These are phyloP conservation scores for Columba janthina DNA, from an alignment of 2,113 vertebrate species.

Conservation along the genomic window DNA sequence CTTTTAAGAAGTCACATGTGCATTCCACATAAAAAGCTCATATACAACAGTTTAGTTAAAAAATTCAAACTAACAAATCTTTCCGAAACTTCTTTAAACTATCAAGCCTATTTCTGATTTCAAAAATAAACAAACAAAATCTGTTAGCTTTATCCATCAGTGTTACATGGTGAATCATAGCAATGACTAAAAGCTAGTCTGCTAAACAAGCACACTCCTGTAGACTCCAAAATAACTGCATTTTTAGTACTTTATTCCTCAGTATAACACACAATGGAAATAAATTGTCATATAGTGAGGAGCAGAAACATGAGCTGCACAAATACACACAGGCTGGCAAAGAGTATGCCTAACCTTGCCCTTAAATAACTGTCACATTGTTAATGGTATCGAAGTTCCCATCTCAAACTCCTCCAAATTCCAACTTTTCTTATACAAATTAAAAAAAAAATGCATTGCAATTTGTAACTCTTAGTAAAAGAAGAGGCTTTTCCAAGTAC, in stretches of 20 bases:
- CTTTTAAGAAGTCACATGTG: not conserved
- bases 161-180: not conserved
- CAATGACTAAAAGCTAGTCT: not conserved
- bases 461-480: not conserved
- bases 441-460: fast-evolving
- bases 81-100: not conserved
- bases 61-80: not conserved
- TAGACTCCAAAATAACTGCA: not conserved
- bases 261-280: not conserved
- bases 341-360: not conserved
- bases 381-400: not conserved
- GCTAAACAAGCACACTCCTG: not conserved
- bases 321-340: not conserved
- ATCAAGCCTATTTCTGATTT: not conserved
- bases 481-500: not conserved
- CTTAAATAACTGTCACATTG: not conserved
- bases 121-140: not conserved
- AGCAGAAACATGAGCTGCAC: not conserved
- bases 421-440: not conserved
- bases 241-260: not conserved
- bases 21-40: not conserved
- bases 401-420: not conserved
- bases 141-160: not conserved
- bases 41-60: not conserved
- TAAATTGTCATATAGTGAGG: not conserved